Conservation (phyloP, 2,888 invertebrate genomes). For the Calameuta idolon region DNA sequence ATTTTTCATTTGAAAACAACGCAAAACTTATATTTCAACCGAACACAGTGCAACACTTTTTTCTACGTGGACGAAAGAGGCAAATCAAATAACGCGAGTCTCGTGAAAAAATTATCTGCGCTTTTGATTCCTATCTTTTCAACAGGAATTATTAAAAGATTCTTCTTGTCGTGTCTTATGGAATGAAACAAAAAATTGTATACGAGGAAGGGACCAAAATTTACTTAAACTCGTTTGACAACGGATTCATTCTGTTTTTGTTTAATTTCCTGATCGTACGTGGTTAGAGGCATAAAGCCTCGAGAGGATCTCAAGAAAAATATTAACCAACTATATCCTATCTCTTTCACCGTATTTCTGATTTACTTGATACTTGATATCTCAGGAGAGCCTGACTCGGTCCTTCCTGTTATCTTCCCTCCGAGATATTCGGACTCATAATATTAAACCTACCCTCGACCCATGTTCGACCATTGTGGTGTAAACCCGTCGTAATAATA, state of each 20-base stretch:
- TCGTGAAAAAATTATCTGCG: background rate
- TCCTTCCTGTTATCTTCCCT: background rate
- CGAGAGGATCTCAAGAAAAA: background rate
- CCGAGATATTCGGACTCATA: background rate
- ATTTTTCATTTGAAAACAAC: background rate
- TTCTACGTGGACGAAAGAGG: background rate
- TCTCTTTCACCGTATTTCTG: background rate
- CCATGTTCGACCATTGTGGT: background rate
- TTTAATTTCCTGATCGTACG: background rate
- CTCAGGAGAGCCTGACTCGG: background rate
- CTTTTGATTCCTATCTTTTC: background rate
- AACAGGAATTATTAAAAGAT: background rate
- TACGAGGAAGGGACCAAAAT: background rate
- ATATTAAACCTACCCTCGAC: slow-evolving; percentile 4
- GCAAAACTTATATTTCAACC: background rate
- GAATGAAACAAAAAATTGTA: background rate
- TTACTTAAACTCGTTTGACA: background rate
- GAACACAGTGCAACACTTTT: background rate
- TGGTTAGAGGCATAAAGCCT: background rate
- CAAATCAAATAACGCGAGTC: background rate
- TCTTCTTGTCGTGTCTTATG: background rate
- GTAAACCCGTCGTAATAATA: background rate
- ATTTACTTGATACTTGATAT: background rate
- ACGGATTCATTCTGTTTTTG: background rate
- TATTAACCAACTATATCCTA: background rate